Percentiles rank a stretch among this genome's conserved stretches.
Evolutionary conservation across 2,888 invertebrate genomes (phyloP).

Genomic region (Drosophila koepferae): DNA sequence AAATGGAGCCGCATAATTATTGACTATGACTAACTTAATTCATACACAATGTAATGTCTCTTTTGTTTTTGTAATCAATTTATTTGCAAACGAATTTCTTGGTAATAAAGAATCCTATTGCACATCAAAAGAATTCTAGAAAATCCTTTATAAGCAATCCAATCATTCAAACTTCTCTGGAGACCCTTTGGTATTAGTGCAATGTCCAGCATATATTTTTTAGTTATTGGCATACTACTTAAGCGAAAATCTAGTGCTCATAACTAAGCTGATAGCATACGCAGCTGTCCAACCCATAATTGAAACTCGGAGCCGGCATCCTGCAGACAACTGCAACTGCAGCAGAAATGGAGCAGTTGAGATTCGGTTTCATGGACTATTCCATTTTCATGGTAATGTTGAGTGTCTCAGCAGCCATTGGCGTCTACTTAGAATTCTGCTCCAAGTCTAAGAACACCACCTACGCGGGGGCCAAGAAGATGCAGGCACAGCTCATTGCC

Average conservation of each 20-base stretch:
- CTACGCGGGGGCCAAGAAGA: constrained; percentile 87
- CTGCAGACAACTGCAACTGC: too few species aligned
- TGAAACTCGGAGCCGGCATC: too few species aligned
- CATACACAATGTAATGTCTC: constrained; percentile 43
- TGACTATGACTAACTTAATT: constrained; percentile 6
- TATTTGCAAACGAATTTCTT: constrained; percentile 80
- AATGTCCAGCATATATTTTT: too few species aligned
- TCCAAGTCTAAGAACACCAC: constrained; percentile 86
- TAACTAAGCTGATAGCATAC: constrained; percentile 42
- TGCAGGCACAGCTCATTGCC: constrained; percentile 87
- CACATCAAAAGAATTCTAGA: too few species aligned
- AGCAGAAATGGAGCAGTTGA: constrained; percentile 39
- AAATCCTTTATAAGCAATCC: too few species aligned
- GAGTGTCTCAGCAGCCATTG: constrained; percentile 86
- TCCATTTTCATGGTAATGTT: constrained; percentile 86
- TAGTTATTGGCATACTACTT: too few species aligned
- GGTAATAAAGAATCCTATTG: too few species aligned
- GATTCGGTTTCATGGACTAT: constrained; percentile 86
- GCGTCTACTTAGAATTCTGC: constrained; percentile 87
- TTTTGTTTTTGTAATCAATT: constrained; percentile 77
- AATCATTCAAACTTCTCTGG: too few species aligned
- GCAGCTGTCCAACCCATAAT: too few species aligned
- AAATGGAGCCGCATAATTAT: constrained; percentile 13
- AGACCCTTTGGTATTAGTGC: too few species aligned
- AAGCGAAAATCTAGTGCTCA: too few species aligned